These are phyloP conservation scores for Alsophila aescularia DNA, from an alignment of 2,888 invertebrate genomes.

Conservation along the genomic window DNA sequence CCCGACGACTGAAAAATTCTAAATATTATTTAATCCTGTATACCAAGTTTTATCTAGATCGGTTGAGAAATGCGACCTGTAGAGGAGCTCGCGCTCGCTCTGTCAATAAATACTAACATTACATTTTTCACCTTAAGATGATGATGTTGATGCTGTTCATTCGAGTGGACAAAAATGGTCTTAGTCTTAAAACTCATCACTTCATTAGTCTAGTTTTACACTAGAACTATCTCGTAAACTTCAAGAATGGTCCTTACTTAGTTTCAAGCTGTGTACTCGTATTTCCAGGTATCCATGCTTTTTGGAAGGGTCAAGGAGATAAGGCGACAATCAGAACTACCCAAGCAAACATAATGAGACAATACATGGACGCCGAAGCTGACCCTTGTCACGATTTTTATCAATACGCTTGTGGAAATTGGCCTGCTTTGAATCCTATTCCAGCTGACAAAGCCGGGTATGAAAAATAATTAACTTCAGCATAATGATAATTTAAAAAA, in stretches of 20 bases:
- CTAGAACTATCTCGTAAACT: background rate
- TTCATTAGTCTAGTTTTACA: background rate
- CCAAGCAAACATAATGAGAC: slow-evolving; percentile 89
- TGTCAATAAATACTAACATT: too few relatives aligned
- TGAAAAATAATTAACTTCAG: slow-evolving; percentile 17
- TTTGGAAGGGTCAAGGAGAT: slow-evolving; percentile 85
- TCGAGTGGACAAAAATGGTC: too few relatives aligned
- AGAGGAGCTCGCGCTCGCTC: too few relatives aligned
- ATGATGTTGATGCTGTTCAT: too few relatives aligned
- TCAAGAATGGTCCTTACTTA: background rate
- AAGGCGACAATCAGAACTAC: slow-evolving; percentile 82
- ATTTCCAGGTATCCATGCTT: slow-evolving; percentile 74
- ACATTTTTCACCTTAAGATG: too few relatives aligned
- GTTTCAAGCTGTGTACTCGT: background rate
- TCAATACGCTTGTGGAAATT: slow-evolving; percentile 94
- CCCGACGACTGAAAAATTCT: too few relatives aligned
- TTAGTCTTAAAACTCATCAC: background rate
- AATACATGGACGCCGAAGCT: slow-evolving; percentile 89
- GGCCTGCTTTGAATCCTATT: slow-evolving; percentile 93
- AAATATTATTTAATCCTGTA: too few relatives aligned
- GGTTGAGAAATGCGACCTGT: too few relatives aligned
- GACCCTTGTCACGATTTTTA: slow-evolving; percentile 94
- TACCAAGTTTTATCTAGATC: too few relatives aligned
- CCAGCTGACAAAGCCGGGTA: slow-evolving; percentile 93
- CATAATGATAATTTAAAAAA: too few relatives aligned